Evolutionary conservation across 2,888 invertebrate species (phyloP).

Genomic region (Smittia aterrima): DNA sequence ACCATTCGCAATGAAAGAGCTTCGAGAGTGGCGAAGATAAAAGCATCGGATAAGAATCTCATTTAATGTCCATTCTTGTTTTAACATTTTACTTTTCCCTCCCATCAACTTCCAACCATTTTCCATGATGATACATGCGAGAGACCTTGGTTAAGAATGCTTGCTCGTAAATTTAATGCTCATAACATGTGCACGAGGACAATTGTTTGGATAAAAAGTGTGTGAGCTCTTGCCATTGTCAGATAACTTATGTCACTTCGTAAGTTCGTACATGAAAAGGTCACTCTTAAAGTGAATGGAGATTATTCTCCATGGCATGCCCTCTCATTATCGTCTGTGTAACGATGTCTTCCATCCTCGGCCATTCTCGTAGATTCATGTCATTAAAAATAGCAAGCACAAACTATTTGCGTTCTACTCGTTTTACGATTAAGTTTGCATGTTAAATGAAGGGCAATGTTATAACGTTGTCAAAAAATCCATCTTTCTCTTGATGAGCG

Average conservation of each 20-base stretch:
- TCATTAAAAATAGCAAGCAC: neutral
- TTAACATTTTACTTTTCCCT: neutral
- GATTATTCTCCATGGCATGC: neutral
- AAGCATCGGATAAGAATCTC: neutral
- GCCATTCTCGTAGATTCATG: neutral
- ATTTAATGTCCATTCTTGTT: neutral
- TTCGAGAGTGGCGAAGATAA: neutral
- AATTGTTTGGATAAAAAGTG: constrained; percentile 3
- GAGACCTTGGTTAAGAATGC: neutral
- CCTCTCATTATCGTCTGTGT: neutral
- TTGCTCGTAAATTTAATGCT: neutral
- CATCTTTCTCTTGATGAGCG: too few relatives aligned
- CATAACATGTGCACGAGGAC: constrained; percentile 2
- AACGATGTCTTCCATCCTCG: neutral
- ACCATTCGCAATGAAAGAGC: neutral
- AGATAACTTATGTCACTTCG: constrained; percentile 2
- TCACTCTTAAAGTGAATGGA: neutral
- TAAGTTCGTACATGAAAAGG: neutral
- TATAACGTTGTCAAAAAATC: too few relatives aligned
- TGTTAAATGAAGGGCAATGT: too few relatives aligned
- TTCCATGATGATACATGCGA: neutral
- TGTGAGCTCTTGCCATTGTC: neutral
- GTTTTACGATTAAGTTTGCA: too few relatives aligned
- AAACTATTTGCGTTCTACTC: too few relatives aligned
- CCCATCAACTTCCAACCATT: neutral